Base-by-base conservation (phyloP, 2,888 invertebrate genomes). In the Drosophila setosimentum region DNA sequence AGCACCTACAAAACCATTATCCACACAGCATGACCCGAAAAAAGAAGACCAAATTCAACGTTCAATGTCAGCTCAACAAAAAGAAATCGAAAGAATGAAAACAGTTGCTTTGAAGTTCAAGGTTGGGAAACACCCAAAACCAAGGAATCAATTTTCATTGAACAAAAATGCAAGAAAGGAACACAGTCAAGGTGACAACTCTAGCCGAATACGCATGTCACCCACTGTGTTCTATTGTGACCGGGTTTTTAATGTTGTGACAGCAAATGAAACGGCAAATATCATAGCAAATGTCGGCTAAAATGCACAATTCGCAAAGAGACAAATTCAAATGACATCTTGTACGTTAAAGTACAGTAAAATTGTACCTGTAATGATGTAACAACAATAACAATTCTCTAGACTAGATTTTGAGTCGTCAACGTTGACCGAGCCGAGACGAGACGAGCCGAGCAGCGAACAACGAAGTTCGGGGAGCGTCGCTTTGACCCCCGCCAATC, bases 401-500 rank as follows among this genome's bases (percentile, higher is more conserved):
- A 87, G 81, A 82, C 87, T n/a, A 10, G 79, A 82, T 88, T 88
- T 90, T 73, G 53, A 66, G 64, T 66, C 77, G 61, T 69, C 69
- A 27, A n/a, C 32, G 32, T 42, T 48, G 33, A 37, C 37, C 21
- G 48, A 63, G 32, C 27, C 13, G 18, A 63, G 37, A 24, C 35
- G n/a, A 33, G 33, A 16, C 21, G 11, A 61, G 45, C 45, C 42
- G 64, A 49, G 18, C 49, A 33, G 48, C 53, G 49, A 63, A 35
- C 42, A 45, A 33, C 51, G 60, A 57, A 45, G 51, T 50, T 48
- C 37, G 68, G 74, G 45, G 60, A 69, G 69, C 77, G 24, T 24
- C 45, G 71, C 83, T 86, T 83, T 90, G 90, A 90, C 87, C 80
- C 80, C 80, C 82, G 80, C 73, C 87, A 90, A 89, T 87, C 90